These are phyloP conservation scores for Zootoca vivipara DNA, from an alignment of 2,113 vertebrate genomes.

Conservation along the genomic window DNA sequence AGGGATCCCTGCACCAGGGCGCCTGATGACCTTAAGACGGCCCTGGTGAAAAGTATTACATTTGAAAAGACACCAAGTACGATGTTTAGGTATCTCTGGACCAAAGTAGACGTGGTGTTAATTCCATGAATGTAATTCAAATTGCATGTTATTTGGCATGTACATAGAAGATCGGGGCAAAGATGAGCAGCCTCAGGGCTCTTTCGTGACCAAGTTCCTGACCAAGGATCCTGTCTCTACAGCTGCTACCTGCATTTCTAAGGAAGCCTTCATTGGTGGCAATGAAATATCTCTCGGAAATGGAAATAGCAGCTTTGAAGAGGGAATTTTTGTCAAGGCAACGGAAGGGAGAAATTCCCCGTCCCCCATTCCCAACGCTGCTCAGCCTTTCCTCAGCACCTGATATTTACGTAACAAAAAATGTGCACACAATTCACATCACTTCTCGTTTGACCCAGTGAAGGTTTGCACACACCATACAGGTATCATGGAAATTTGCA, in stretches of 20 bases:
- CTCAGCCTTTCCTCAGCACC: background rate
- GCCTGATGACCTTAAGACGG: no score
- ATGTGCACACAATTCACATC: background rate
- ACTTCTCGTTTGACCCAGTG: background rate
- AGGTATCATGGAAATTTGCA: background rate
- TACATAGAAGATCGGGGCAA: background rate
- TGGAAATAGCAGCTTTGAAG: background rate
- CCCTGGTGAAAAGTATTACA: background rate
- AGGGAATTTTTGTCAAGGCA: background rate
- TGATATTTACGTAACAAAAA: background rate
- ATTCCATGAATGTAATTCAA: background rate
- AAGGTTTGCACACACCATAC: background rate
- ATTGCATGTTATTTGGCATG: background rate
- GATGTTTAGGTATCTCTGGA: background rate
- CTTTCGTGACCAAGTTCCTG: no score
- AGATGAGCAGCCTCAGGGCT: no score
- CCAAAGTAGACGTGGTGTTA: background rate
- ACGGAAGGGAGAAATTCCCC: background rate
- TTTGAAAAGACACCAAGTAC: background rate
- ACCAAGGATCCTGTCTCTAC: background rate
- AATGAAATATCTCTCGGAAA: background rate
- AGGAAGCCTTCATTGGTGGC: background rate
- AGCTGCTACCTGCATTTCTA: background rate
- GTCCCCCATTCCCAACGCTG: no score
- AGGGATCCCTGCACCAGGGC: no score